These are phyloP conservation scores for Synergus itoensis DNA, from an alignment of 2,888 invertebrate species.

Conservation along the genomic window DNA sequence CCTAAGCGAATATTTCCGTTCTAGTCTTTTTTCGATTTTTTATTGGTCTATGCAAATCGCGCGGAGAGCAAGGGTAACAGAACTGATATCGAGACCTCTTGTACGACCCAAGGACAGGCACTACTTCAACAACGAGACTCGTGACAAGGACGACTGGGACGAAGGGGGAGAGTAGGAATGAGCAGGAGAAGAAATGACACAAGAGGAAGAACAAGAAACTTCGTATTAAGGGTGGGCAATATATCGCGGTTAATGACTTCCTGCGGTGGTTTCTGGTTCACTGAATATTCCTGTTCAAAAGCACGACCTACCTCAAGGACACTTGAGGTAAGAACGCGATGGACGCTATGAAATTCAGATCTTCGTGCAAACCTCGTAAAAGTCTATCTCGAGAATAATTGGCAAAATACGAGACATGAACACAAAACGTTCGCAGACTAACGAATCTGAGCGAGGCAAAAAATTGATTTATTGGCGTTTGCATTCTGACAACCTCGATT, in stretches of 20 bases:
- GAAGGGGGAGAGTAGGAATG: conserved; percentile 8
- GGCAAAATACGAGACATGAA: not conserved
- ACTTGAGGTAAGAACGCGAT: not conserved
- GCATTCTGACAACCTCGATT: not conserved
- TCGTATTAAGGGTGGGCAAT: conserved; percentile 18
- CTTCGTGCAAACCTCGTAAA: not conserved
- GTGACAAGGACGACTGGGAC: conserved; percentile 62
- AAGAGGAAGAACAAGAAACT: conserved; percentile 31
- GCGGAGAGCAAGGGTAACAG: conserved; percentile 44
- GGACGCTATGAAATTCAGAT: conserved; percentile 26
- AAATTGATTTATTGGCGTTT: conserved; percentile 24
- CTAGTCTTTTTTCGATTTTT: conserved; percentile 45
- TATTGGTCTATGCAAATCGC: conserved; percentile 61
- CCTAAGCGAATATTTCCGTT: conserved; percentile 57
- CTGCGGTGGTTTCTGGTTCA: conserved; percentile 15
- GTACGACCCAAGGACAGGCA: conserved; percentile 69
- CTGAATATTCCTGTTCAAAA: not conserved
- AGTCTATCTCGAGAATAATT: conserved; percentile 13
- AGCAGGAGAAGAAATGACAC: conserved; percentile 36
- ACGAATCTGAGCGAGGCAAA: not conserved
- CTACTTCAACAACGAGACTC: conserved; percentile 63
- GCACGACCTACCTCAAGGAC: conserved; percentile 21
- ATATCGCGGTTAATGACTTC: conserved; percentile 26
- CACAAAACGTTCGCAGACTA: not conserved
- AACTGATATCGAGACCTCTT: conserved; percentile 55